Conservation (phyloP, 2,797 vertebrate genomes). For the Oreochromis grahami region DNA sequence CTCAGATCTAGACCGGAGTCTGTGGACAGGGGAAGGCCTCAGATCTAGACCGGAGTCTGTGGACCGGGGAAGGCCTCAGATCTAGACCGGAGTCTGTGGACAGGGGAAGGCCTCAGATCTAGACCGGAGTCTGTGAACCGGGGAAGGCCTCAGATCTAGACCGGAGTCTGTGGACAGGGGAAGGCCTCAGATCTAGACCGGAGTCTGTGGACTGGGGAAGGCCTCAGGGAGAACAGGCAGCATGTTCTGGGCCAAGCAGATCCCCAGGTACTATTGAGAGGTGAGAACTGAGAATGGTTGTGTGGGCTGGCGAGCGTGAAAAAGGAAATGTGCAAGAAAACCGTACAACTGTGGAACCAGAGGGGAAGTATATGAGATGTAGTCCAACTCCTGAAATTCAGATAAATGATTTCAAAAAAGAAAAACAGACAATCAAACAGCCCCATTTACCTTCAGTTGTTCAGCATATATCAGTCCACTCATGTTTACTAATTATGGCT, state of each 20-base stretch:
- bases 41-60: not conserved
- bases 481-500: not conserved
- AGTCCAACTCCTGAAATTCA: not conserved
- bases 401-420: not conserved
- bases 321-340: not conserved
- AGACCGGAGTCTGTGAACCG: not conserved
- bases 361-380: not conserved
- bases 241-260: not conserved
- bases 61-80: no score
- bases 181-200: not conserved
- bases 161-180: not conserved
- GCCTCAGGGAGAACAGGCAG: not conserved
- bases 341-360: not conserved
- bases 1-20: not conserved
- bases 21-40: not conserved
- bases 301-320: not conserved
- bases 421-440: not conserved
- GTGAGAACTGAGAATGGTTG: no score
- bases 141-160: not conserved
- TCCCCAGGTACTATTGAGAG: no score
- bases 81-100: not conserved
- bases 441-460: not conserved
- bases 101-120: no score
- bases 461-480: not conserved
- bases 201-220: not conserved